These are phyloP conservation scores for Suillia variegata DNA, from an alignment of 2,888 invertebrate genomes.

Conservation along the genomic window DNA sequence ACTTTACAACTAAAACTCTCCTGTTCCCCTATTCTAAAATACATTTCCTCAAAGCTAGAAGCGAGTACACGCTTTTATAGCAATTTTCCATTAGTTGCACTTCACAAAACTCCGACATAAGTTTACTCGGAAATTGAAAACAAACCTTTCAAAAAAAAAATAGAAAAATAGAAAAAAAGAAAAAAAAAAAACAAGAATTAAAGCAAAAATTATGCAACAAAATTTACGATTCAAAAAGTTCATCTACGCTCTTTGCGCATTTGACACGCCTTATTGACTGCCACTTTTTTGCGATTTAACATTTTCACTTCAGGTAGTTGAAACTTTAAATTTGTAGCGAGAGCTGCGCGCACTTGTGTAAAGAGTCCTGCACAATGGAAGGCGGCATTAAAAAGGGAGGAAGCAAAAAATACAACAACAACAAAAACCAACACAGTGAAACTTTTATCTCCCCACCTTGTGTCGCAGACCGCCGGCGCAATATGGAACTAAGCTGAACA, in stretches of 20 bases:
- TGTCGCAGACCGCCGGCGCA: neutral
- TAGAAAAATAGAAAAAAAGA: no score
- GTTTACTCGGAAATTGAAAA: neutral
- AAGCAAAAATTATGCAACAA: conserved; percentile 3
- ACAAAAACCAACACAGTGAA: neutral
- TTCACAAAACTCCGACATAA: neutral
- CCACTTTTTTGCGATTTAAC: conserved; percentile 24
- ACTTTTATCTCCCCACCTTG: conserved; percentile 14
- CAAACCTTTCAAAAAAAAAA: no score
- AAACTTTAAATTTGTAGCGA: conserved; percentile 49
- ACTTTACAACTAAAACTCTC: no score
- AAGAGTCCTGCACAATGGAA: conserved; percentile 11
- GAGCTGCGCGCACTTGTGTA: conserved; percentile 44
- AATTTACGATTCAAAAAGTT: conserved; percentile 12
- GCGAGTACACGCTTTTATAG: conserved; percentile 12
- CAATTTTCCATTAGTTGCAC: conserved; percentile 5
- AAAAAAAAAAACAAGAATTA: neutral
- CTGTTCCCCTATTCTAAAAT: no score
- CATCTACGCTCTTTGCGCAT: conserved; percentile 14
- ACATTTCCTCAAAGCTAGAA: conserved; percentile 18
- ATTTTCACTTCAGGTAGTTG: conserved; percentile 41
- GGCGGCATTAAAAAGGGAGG: neutral
- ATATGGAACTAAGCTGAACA: neutral
- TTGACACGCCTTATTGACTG: conserved; percentile 27
- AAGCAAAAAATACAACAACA: neutral